Base-by-base conservation (phyloP, 2,888 invertebrate species). In the Pimpla rufipes region DNA sequence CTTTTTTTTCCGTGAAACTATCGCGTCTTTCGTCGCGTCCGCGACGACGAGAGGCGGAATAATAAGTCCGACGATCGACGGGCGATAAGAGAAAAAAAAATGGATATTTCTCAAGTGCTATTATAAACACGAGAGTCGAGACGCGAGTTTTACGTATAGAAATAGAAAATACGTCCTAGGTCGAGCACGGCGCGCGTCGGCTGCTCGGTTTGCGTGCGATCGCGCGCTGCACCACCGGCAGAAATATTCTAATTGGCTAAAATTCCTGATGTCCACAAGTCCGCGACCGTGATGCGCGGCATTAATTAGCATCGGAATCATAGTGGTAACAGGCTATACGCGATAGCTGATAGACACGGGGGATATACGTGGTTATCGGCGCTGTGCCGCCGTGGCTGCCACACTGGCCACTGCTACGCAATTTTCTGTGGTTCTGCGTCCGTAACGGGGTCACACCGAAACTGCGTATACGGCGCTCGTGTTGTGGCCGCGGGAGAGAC, bases 251-350 rank as follows among this genome's bases (percentile, higher is more conserved):
- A 90, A 91, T 91, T 90, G 90, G 86, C 84, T 87, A 87, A 89
- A 91, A 91, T 91, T 89, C 91, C 91, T 87, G 86, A 83, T 87
- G 87, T 86, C 89, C 90, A 90, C 74, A 79, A 86, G 87, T 73
- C 89, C 91, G 90, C 88, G 88, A 90, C 90, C 87, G 77, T 84
- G 84, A 86, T 85, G 85, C 83, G 84, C 85, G 68, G 87, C 86
- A 89, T 90, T 90, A 91, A 91, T 91, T 91, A 91, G 84, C 87
- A 87, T 87, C 87, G 88, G 87, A 90, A 90, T 89, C 81, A 88
- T 85, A 85, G 83, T 79, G 81, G 87, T 85, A 87, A 85, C 83
- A 78, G 50, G 70, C n/a, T 84, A 35, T 37, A 73, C 68, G 67
- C 57, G 70, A 70, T 71, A 45, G 55, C n/a, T 52, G 45, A 81